Base-by-base conservation (phyloP, 1,140 invertebrate species). In the Lycorma delicatula region DNA sequence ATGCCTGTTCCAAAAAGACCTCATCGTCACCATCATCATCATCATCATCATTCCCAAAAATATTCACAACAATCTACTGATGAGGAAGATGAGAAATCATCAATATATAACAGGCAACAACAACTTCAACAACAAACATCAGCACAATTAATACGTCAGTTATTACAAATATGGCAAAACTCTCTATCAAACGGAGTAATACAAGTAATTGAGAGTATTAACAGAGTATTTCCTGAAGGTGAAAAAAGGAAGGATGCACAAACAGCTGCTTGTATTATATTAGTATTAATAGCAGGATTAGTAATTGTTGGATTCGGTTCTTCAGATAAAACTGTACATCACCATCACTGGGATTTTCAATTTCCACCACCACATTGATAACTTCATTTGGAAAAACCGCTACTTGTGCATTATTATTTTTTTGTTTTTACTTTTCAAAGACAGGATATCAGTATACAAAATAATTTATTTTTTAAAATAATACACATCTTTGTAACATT, bases 291-390 rank as follows among this genome's bases (percentile, higher is more conserved):
- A 25, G 84, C 84, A 26, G 83, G 81, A 1, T 69, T 89, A 16
- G 77, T 89, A 26, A 75, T 87, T 70, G 71, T 86, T 22, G 82
- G 81, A n/a, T 79, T 84, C 48, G 80, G 80, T 56, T 54, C 60
- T 27, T 80, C 79, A 38, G 81, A 83, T 27, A 79, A 80, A 60
- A 82, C 84, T 18, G 78, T 89, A 34, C 85, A 85, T 58, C 84
- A 89, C 69, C 83, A 88, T 63, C 81, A 83, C 58, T 91, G 88
- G 88, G 87, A 91, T 68, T 91, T 89, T 86, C 63, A 71, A 1
- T 62, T 63, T 28, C 63, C 63, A n/a, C 59, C 41, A n/a, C 56
- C 56, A 16, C 48, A 36, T 50, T 36, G 16, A 41, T 26, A 11
- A 27, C 9, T 53, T n/a, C n/a, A n/a, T n/a, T n/a, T n/a, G n/a